These are phyloP conservation scores for Myiopsitta monachus DNA, from an alignment of 2,113 vertebrate species.

Conservation along the genomic window DNA sequence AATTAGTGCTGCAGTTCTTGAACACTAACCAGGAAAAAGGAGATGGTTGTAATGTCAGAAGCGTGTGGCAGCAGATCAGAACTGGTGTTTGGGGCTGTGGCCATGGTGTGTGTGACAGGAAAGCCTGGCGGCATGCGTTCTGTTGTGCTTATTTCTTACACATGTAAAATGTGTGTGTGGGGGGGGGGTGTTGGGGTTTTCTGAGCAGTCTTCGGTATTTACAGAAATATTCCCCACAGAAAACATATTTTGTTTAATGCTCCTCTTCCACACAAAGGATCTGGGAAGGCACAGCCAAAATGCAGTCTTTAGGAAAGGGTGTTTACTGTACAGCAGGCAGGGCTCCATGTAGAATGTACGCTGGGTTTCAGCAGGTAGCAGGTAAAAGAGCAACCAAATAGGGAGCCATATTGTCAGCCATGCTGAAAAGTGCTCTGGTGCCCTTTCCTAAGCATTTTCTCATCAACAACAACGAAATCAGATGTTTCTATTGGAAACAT, in stretches of 20 bases:
- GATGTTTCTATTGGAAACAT: background rate
- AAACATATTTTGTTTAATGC: background rate
- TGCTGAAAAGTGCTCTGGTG: background rate
- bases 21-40: background rate
- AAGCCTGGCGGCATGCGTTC: rapidly evolving
- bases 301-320: background rate
- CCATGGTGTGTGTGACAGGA: rapidly evolving
- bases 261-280: background rate
- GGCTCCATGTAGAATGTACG: rapidly evolving
- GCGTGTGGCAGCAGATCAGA: background rate
- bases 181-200: background rate
- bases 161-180: background rate
- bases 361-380: background rate
- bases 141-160: background rate
- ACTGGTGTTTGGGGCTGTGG: background rate
- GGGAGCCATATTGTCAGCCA: background rate
- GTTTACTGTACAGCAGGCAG: background rate
- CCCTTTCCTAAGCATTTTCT: background rate
- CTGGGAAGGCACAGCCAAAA: background rate
- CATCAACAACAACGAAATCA: constrained; percentile 18
- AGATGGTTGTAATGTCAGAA: background rate
- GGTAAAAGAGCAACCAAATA: background rate
- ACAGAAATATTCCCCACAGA: background rate
- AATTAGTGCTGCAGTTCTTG: background rate
- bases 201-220: background rate